phyloP scores from a whole-genome alignment of 2,888 invertebrate genomes.

The Monochamus alternatus region DNA sequence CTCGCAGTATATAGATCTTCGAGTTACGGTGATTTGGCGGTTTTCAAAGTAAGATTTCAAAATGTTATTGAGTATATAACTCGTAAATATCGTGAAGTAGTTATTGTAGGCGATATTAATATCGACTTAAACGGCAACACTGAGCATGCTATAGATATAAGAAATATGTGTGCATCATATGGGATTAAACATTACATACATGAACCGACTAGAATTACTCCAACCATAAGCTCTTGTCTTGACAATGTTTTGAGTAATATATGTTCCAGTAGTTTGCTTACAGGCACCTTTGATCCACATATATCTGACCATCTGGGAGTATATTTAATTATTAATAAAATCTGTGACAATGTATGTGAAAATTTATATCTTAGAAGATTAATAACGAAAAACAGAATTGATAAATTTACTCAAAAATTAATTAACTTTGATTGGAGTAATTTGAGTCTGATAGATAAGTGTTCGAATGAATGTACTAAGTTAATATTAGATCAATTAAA shows the following conservation, averaged over 20 bases:
- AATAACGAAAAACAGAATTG: no score
- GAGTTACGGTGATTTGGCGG: neutral
- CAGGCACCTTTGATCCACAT: no score
- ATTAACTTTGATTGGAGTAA: no score
- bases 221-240: neutral
- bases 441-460: no score
- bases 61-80: neutral
- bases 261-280: neutral
- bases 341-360: no score
- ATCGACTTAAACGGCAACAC: neutral
- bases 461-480: no score
- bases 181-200: neutral
- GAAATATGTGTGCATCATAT: neutral
- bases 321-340: no score
- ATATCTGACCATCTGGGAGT: no score
- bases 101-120: conserved; percentile 6
- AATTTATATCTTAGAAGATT: no score
- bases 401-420: no score
- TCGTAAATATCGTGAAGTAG: neutral
- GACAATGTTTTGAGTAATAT: neutral
- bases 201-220: neutral
- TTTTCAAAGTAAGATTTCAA: neutral
- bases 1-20: neutral
- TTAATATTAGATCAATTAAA: no score
- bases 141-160: neutral